Evolutionary conservation across 30 jellyfish, hydroid and myxozoan species (phyloP).

Genomic region (Phacellophora camtschatica): DNA sequence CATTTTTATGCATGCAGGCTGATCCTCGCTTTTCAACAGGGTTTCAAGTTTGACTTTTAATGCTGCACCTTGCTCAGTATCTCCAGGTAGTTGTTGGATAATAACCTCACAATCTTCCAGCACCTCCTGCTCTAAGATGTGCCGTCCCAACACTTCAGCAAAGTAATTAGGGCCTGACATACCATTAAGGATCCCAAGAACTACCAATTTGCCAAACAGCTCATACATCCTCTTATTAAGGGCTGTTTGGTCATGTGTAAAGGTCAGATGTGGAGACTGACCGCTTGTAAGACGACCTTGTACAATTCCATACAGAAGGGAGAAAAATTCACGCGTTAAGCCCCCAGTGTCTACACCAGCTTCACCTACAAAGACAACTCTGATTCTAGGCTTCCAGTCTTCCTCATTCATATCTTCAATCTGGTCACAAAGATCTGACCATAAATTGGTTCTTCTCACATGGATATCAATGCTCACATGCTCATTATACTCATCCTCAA

Average conservation of each 20-base stretch:
- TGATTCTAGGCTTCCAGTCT: neutral
- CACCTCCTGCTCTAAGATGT: neutral
- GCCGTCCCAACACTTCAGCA: neutral
- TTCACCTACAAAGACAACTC: slow-evolving; percentile 4
- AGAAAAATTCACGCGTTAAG: slow-evolving; percentile 4
- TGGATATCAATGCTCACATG: neutral
- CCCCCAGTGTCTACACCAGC: slow-evolving; percentile 28
- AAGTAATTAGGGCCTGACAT: neutral
- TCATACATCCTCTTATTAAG: neutral
- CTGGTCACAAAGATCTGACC: neutral
- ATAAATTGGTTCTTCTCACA: neutral
- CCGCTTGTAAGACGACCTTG: neutral
- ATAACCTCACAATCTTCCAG: neutral
- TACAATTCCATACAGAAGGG: neutral
- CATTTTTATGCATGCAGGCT: neutral
- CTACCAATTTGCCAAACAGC: neutral
- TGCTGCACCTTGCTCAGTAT: neutral
- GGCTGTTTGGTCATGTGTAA: neutral
- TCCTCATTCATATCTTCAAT: neutral
- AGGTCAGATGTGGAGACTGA: neutral
- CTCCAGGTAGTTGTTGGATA: neutral
- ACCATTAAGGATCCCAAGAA: neutral
- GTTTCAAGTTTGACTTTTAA: neutral
- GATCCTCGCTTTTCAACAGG: neutral
- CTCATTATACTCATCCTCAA: neutral